Base-by-base conservation (phyloP, 2,113 vertebrate genomes). In the Zapornia atra region DNA sequence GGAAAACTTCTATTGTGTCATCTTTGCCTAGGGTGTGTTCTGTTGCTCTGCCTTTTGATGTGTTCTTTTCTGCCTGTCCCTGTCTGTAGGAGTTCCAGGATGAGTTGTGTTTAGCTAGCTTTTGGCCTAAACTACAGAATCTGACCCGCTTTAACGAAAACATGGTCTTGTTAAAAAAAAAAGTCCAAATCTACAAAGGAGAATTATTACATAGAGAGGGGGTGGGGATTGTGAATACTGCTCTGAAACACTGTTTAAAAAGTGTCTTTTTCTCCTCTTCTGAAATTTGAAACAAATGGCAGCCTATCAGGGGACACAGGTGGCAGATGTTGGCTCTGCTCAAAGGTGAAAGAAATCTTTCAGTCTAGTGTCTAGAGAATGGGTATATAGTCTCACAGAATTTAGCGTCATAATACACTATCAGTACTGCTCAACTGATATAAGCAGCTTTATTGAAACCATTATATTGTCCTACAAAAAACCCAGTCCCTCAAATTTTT, bases 291-390 rank as follows among this genome's bases (percentile, higher is more conserved):
- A 85, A n/a, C 8, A 86, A 92, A 78, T 66, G 34, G 14, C n/a
- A 46, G 20, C 68, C 64, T 89, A 48, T 87, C 34, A 51, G n/a
- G 54, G 22, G 22, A 46, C 40, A 73, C 28, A 70, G 21, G 71
- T 59, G 56, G 59, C 36, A 70, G 33, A 34, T 86, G 46, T 33
- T 96, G 96, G 66, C 65, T 69, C 79, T 87, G 57, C 73, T 93
- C 85, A 96, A 95, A 96, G 46, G 68, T 86, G 88, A 54, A 94
- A 88, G 68, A 80, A 70, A 87, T 61, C 59, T 72, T 93, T 65
- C 46, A 33, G 20, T 61, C 10, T 57, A 22, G 24, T 53, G 65
- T 29, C 34, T 83, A 34, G 66, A 51, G 3, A 46, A 33, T 34
- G 38, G 34, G 6, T n/a, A 21, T 28, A 7, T 18, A 70, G 14